Evolutionary conservation across 2,797 vertebrate genomes (phyloP).

Genomic region (Onychomys leucogaster): DNA sequence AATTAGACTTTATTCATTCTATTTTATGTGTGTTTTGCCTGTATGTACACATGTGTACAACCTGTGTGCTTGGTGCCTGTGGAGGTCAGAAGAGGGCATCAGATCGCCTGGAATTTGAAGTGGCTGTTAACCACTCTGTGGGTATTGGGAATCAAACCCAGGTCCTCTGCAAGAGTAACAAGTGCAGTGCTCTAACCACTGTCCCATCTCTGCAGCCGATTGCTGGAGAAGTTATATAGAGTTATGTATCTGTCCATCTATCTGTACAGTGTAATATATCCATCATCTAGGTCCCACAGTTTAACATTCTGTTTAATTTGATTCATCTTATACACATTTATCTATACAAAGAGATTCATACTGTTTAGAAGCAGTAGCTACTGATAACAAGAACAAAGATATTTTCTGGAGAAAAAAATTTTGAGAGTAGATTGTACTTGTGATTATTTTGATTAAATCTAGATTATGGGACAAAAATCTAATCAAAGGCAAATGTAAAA

Average conservation of each 20-base stretch:
- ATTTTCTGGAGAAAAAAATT: conserved; percentile 7
- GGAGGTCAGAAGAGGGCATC: background rate
- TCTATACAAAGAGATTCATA: background rate
- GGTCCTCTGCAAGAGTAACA: background rate
- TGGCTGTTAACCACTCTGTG: background rate
- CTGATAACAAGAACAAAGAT: background rate
- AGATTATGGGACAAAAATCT: background rate
- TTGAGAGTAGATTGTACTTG: background rate
- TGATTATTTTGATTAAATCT: background rate
- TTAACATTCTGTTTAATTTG: background rate
- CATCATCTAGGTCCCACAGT: background rate
- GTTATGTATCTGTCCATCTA: background rate
- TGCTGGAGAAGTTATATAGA: background rate
- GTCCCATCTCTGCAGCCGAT: background rate
- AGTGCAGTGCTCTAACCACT: background rate
- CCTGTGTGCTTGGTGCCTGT: background rate
- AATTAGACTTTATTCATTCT: background rate
- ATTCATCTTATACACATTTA: background rate
- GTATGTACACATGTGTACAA: background rate
- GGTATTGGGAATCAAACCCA: background rate
- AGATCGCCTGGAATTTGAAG: background rate
- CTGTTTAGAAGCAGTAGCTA: background rate
- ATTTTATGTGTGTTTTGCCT: background rate
- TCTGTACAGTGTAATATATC: background rate
- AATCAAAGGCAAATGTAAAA: background rate